Percentiles rank a stretch among this genome's conserved stretches.
Conservation (phyloP, 2,797 vertebrate species). For the Bryconaethiops microstoma region DNA sequence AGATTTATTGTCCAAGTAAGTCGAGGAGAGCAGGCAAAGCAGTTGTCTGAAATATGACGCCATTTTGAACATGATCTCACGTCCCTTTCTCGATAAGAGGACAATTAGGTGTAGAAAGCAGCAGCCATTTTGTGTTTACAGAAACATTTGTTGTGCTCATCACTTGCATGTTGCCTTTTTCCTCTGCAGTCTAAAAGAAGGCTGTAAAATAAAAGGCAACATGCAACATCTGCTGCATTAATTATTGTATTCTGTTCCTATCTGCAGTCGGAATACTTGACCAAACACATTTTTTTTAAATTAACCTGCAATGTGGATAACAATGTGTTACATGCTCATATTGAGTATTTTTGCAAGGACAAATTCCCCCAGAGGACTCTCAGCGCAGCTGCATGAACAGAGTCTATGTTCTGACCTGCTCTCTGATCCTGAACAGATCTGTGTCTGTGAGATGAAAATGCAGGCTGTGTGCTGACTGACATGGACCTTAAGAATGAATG, state of each 20-base stretch:
- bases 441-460: not conserved
- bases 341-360: not conserved
- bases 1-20: not conserved
- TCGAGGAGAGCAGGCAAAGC: not conserved
- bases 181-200: not conserved
- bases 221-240: not conserved
- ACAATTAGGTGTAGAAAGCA: conserved; percentile 18
- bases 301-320: not conserved
- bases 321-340: too few relatives aligned
- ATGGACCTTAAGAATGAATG: not conserved
- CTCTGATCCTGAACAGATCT: not conserved
- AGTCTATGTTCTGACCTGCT: not conserved
- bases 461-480: not conserved
- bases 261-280: not conserved
- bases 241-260: too few relatives aligned
- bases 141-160: not conserved
- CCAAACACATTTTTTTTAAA: not conserved
- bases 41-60: conserved; percentile 67
- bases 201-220: not conserved
- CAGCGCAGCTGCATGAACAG: not conserved
- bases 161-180: too few relatives aligned
- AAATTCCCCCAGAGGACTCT: not conserved
- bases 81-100: conserved; percentile 49
- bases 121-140: conserved; percentile 59
- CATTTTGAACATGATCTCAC: conserved; percentile 74